Evolutionary conservation across 2,113 vertebrate species (phyloP).

Genomic region (Mellivora capensis): DNA sequence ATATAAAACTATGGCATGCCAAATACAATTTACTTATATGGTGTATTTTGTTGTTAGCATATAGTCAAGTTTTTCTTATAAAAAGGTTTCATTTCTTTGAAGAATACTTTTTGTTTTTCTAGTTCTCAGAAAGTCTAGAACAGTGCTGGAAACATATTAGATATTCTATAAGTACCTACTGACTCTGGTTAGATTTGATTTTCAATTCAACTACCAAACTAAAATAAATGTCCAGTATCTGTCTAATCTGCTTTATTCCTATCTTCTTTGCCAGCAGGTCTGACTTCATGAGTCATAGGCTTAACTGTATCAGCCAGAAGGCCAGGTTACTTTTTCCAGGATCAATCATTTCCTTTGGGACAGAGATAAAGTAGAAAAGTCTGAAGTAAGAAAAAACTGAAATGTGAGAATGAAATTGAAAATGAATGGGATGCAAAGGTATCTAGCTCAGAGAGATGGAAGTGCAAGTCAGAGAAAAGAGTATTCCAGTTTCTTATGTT

Average conservation of each 20-base stretch:
- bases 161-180: background rate
- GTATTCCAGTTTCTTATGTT: background rate
- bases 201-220: background rate
- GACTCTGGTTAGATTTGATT: background rate
- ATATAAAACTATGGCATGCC: background rate
- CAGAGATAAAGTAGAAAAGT: background rate
- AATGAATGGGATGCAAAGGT: background rate
- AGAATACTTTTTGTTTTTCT: background rate
- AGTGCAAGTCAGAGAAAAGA: background rate
- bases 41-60: background rate
- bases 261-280: background rate
- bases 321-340: background rate
- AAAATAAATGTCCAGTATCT: background rate
- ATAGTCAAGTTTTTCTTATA: background rate
- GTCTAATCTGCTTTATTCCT: background rate
- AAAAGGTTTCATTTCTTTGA: background rate
- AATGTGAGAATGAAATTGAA: background rate
- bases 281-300: background rate
- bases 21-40: background rate
- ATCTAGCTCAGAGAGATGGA: background rate
- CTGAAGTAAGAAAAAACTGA: background rate
- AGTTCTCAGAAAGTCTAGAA: background rate
- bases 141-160: background rate
- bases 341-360: background rate
- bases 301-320: background rate